These are phyloP conservation scores for Bucorvus abyssinicus DNA, from an alignment of 2,797 vertebrate species.

Conservation along the genomic window DNA sequence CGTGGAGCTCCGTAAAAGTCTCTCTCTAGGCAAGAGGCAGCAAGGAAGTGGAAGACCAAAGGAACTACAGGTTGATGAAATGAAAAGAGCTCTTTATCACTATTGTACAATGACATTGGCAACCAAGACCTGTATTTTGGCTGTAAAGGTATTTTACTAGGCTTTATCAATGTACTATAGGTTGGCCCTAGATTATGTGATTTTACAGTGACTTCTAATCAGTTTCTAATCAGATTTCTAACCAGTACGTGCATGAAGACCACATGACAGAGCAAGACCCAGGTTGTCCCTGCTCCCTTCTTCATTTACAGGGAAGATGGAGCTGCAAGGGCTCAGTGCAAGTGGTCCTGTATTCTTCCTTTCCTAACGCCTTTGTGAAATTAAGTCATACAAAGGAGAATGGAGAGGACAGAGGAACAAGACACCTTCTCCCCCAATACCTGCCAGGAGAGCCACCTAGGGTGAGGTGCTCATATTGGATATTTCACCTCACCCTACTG, in stretches of 20 bases:
- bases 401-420: neutral
- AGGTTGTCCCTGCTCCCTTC: neutral
- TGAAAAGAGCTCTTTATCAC: neutral
- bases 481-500: neutral
- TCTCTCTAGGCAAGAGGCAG: neutral
- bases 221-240: no score
- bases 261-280: neutral
- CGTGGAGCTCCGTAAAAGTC: neutral
- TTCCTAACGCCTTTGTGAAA: neutral
- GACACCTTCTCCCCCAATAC: neutral
- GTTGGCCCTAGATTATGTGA: neutral
- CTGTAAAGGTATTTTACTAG: neutral
- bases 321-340: neutral
- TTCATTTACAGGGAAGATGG: neutral
- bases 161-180: neutral
- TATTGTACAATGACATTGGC: neutral
- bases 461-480: neutral
- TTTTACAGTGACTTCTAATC: neutral
- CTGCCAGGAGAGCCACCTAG: neutral
- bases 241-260: neutral
- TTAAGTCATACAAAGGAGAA: neutral
- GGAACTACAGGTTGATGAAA: neutral
- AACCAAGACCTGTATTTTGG: neutral
- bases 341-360: neutral
- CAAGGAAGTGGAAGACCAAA: neutral